Evolutionary conservation across 2,113 vertebrate species (phyloP).

Genomic region (Perca fluviatilis): DNA sequence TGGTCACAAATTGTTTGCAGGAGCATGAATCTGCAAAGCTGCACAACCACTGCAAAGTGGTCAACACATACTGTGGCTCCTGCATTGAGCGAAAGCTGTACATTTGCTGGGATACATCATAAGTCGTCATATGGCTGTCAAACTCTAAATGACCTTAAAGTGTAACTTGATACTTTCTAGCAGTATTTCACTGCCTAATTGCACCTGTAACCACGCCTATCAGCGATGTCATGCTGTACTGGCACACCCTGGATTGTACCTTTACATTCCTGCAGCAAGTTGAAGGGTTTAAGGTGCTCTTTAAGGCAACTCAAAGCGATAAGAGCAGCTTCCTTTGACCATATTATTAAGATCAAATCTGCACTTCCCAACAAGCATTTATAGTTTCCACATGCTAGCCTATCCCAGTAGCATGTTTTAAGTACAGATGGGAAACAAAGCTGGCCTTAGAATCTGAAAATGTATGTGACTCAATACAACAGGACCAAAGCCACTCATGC

Average conservation of each 20-base stretch:
- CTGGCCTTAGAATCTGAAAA: not conserved
- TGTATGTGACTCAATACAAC: not conserved
- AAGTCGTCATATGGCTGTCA: not conserved
- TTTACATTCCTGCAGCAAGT: not conserved
- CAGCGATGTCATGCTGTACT: not conserved
- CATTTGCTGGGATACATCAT: not conserved
- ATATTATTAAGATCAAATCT: not conserved
- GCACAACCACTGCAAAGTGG: not conserved
- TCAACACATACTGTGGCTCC: not conserved
- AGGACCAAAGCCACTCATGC: not conserved
- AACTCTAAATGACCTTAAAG: not conserved
- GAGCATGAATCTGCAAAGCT: slow-evolving; percentile 26
- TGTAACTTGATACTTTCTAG: not conserved
- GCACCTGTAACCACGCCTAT: not conserved
- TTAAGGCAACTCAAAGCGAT: no score
- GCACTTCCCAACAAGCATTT: not conserved
- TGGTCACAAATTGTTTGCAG: slow-evolving; percentile 10
- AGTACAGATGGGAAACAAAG: not conserved
- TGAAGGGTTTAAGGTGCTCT: not conserved
- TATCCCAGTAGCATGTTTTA: not conserved
- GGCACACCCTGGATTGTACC: not conserved
- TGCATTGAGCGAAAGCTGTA: not conserved
- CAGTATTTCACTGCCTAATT: not conserved
- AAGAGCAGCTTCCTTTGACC: not conserved
- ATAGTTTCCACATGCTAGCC: not conserved